Evolutionary conservation across 1,140 invertebrate species (phyloP).

Genomic region (Meteorus sp.): DNA sequence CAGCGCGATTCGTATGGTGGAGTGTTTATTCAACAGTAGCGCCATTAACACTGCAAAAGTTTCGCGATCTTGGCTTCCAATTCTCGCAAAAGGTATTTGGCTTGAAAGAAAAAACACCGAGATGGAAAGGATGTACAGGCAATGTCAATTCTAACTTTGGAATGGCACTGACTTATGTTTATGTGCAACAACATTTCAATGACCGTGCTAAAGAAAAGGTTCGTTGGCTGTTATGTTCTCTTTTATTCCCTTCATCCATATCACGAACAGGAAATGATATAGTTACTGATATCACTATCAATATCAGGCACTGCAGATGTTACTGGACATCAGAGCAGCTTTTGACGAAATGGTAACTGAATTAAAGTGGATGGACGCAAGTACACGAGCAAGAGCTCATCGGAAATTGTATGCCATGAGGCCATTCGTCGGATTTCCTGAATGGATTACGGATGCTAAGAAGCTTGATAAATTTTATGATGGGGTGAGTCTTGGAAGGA

Average conservation of each 20-base stretch:
- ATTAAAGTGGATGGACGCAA: constrained; percentile 79
- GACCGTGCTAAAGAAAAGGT: constrained; percentile 69
- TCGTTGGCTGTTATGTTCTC: no score
- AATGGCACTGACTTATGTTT: constrained; percentile 76
- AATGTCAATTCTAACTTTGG: constrained; percentile 79
- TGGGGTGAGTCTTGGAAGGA: no score
- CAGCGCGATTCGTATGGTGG: constrained; percentile 70
- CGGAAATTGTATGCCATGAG: constrained; percentile 68
- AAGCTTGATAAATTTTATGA: constrained; percentile 65
- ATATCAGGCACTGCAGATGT: constrained; percentile 71
- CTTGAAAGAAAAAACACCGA: constrained; percentile 63
- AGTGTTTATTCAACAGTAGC: constrained; percentile 68
- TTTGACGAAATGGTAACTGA: constrained; percentile 71
- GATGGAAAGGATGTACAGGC: constrained; percentile 75
- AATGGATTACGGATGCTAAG: constrained; percentile 65
- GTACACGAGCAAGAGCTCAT: constrained; percentile 66
- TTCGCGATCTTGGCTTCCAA: constrained; percentile 65
- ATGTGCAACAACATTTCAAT: constrained; percentile 73
- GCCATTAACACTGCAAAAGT: constrained; percentile 63
- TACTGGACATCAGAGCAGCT: constrained; percentile 70
- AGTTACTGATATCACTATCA: neutral
- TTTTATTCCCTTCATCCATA: no score
- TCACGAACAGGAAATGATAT: no score
- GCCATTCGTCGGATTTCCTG: constrained; percentile 72
- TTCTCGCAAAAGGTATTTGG: constrained; percentile 67